phyloP scores from a whole-genome alignment of 2,797 vertebrate species.

The Anabacerthia variegaticeps region DNA sequence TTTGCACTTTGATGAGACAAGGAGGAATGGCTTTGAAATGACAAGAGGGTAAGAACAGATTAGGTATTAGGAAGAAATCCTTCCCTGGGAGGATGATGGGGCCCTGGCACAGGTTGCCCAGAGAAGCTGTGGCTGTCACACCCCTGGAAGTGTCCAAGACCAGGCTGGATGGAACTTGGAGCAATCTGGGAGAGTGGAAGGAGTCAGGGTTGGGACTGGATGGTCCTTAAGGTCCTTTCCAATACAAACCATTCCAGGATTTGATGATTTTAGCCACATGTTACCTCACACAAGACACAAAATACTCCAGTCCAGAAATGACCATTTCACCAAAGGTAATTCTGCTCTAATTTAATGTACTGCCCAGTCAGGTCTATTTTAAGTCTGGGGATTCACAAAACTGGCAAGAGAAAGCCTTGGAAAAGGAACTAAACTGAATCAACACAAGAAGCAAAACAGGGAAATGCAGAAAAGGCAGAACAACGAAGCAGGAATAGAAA shows the following conservation, averaged over 20 bases:
- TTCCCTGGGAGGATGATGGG: neutral
- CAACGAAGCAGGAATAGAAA: constrained; percentile 44
- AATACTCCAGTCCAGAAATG: neutral
- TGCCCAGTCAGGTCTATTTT: neutral
- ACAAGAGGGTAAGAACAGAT: neutral
- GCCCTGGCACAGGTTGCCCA: neutral
- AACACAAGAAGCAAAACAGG: constrained; percentile 35
- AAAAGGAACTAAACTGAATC: constrained; percentile 20
- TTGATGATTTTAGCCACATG: neutral
- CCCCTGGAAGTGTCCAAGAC: neutral
- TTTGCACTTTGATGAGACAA: neutral
- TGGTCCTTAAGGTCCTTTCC: neutral
- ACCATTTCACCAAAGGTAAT: neutral
- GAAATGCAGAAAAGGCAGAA: constrained; percentile 43
- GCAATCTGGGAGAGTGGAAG: neutral
- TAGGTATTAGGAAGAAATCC: neutral
- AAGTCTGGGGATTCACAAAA: neutral
- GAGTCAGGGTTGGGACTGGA: neutral
- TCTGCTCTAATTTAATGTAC: neutral
- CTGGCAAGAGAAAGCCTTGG: neutral
- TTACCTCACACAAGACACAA: neutral
- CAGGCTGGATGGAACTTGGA: neutral
- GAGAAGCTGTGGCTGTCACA: neutral
- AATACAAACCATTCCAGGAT: neutral
- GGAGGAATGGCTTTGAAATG: neutral